These are phyloP conservation scores for Sicus ferrugineus DNA, from an alignment of 2,888 invertebrate species.

Conservation along the genomic window DNA sequence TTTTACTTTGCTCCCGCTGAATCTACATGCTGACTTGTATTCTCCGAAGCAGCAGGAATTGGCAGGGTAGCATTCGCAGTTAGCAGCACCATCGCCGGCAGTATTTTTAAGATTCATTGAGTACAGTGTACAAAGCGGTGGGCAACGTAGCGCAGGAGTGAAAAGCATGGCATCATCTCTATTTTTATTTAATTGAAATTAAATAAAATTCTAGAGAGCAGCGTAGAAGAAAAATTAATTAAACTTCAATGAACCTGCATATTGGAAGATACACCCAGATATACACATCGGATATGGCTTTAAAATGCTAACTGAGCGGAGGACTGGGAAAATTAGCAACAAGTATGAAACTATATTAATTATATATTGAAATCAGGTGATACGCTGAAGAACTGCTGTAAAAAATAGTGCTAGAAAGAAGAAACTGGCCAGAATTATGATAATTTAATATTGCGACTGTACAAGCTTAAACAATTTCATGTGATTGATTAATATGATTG, in stretches of 20 bases:
- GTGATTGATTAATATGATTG: constrained; percentile 43
- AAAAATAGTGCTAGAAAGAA: too few species aligned
- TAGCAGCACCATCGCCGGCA: constrained; percentile 9
- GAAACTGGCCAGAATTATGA: too few species aligned
- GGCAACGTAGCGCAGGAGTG: constrained; percentile 38
- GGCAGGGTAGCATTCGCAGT: background rate
- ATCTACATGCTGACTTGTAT: constrained; percentile 23
- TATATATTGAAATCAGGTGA: too few species aligned
- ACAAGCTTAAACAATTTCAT: constrained; percentile 12
- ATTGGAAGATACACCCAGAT: too few species aligned
- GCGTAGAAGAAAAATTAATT: background rate
- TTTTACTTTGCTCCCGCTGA: constrained; percentile 16
- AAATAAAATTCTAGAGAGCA: constrained; percentile 46
- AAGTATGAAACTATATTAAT: too few species aligned
- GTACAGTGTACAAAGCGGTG: constrained; percentile 30
- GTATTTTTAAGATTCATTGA: background rate
- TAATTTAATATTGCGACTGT: constrained; percentile 8
- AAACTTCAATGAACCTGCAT: too few species aligned
- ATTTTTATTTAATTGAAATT: constrained; percentile 51
- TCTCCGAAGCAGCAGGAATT: constrained; percentile 1
- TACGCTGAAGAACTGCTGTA: too few species aligned
- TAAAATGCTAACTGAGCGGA: too few species aligned
- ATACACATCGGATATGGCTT: too few species aligned
- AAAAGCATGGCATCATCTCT: constrained; percentile 42
- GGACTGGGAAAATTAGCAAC: too few species aligned